These are phyloP conservation scores for Lucilia cuprina DNA, from an alignment of 1,140 invertebrate species.

Conservation along the genomic window DNA sequence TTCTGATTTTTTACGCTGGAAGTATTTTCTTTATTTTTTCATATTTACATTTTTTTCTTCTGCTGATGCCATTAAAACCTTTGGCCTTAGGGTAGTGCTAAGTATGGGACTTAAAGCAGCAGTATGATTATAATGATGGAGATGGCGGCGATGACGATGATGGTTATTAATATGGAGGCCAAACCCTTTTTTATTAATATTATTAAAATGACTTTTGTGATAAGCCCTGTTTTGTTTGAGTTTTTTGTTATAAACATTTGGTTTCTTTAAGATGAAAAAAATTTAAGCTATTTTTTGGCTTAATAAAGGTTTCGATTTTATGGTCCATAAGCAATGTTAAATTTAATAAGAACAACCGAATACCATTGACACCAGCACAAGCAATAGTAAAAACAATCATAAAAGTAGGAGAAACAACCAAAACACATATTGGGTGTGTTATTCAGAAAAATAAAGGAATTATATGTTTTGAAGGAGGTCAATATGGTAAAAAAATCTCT, in stretches of 20 bases:
- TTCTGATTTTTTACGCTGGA: neutral
- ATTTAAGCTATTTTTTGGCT: constrained; percentile 14
- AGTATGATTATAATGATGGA: neutral
- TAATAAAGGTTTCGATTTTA: constrained; percentile 35
- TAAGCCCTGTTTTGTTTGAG: neutral
- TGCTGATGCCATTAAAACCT: neutral
- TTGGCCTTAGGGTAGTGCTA: neutral
- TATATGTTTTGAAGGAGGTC: too few relatives aligned
- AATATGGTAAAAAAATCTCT: too few relatives aligned
- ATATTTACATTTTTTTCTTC: neutral
- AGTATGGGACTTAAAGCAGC: neutral
- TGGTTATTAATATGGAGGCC: constrained; percentile 24
- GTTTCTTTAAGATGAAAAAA: neutral
- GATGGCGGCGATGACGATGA: neutral
- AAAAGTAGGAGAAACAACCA: neutral
- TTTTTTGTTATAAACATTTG: neutral
- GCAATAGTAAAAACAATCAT: neutral
- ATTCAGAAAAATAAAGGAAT: neutral
- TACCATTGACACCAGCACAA: neutral
- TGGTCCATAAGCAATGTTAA: constrained; percentile 26
- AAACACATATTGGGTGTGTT: neutral
- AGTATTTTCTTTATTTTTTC: neutral
- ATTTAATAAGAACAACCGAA: neutral
- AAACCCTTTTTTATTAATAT: constrained; percentile 34
- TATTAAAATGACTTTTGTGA: constrained; percentile 32